A percentile compares a stretch with the other conserved stretches of the same genome.
phyloP scores from a whole-genome alignment of 2,888 invertebrate genomes.

The Drosophila phalerata region DNA sequence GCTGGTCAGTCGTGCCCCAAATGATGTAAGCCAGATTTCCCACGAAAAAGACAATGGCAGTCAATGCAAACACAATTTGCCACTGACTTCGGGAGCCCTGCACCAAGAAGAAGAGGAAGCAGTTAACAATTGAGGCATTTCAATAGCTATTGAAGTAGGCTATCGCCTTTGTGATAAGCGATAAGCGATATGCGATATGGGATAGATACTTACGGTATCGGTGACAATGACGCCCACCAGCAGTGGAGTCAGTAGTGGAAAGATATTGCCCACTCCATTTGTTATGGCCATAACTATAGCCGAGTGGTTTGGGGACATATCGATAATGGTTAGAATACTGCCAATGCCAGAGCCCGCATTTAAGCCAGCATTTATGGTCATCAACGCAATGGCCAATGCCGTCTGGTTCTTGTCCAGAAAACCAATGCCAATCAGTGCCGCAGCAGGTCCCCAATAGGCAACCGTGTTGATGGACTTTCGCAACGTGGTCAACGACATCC shows the following conservation, averaged over 20 bases:
- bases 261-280: conserved; percentile 87
- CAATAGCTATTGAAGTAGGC: not conserved
- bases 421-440: conserved; percentile 86
- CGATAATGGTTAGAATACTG: conserved; percentile 87
- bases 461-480: conserved; percentile 78
- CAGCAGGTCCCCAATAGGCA: conserved; percentile 86
- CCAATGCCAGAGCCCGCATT: conserved; percentile 83
- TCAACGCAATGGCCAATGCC: conserved; percentile 85
- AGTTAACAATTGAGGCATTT: conserved; percentile 9
- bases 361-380: conserved; percentile 87
- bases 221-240: conserved; percentile 87
- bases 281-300: conserved; percentile 89
- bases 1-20: conserved; percentile 89
- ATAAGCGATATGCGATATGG: not conserved
- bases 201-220: conserved; percentile 60
- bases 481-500: conserved; percentile 80
- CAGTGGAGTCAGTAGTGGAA: conserved; percentile 88
- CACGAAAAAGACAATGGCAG: conserved; percentile 89
- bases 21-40: conserved; percentile 90
- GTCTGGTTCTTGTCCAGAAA: conserved; percentile 85
- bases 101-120: not conserved
- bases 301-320: conserved; percentile 89
- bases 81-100: conserved; percentile 87
- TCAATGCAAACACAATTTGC: conserved; percentile 89
- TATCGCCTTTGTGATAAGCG: not conserved